Percentiles rank a stretch among this genome's conserved stretches.
phyloP scores from a whole-genome alignment of 2,113 vertebrate species.

The Ctenomys sociabilis region DNA sequence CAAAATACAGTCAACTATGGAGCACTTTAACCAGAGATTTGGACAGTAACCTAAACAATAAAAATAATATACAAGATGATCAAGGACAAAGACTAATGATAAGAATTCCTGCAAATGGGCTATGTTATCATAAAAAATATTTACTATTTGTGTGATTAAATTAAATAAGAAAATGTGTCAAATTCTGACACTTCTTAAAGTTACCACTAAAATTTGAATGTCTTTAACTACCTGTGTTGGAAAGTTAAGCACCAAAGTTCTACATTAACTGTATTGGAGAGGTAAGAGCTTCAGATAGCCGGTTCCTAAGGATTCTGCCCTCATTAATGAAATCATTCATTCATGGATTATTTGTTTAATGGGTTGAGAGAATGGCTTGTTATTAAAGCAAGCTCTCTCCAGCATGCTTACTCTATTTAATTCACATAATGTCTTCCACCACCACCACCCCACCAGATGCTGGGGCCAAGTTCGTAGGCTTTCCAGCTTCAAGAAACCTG shows the following conservation, averaged over 20 bases:
- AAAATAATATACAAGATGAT: constrained; percentile 33
- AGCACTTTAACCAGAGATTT: neutral
- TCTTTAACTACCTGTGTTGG: neutral
- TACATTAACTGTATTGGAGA: neutral
- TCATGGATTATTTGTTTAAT: neutral
- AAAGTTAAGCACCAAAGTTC: neutral
- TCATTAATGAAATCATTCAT: neutral
- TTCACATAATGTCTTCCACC: neutral
- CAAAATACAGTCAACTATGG: constrained; percentile 44
- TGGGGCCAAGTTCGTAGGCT: neutral
- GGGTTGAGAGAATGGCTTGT: neutral
- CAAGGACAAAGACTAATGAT: neutral
- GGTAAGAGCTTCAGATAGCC: neutral
- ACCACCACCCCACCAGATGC: neutral
- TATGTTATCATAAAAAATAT: neutral
- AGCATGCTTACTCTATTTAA: neutral
- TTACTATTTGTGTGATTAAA: constrained; percentile 13
- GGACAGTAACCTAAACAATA: neutral
- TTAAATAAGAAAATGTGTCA: neutral
- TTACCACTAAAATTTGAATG: neutral
- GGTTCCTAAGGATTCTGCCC: neutral
- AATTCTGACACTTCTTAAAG: constrained; percentile 35
- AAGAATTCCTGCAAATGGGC: neutral
- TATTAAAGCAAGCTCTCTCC: neutral
- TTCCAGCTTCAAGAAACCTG: neutral